These are phyloP conservation scores for Metalampra italica DNA, from an alignment of 2,888 invertebrate genomes.

Conservation along the genomic window DNA sequence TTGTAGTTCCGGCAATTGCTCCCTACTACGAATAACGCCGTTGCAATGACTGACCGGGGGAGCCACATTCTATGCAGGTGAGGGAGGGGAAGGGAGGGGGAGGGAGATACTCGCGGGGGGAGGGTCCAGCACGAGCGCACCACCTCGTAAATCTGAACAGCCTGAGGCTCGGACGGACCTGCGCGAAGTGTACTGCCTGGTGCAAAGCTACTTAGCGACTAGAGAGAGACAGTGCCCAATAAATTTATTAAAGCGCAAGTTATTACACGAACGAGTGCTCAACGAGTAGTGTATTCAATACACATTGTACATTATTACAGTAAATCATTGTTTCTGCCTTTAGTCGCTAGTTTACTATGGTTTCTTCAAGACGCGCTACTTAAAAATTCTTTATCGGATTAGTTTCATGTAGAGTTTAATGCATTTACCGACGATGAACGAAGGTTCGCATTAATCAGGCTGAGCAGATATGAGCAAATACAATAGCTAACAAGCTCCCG, in stretches of 20 bases:
- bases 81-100: constrained; percentile 13
- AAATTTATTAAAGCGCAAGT: constrained; percentile 43
- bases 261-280: constrained; percentile 30
- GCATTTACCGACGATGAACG: no score
- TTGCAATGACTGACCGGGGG: constrained; percentile 50
- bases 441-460: no score
- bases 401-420: no score
- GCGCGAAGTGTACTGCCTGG: constrained; percentile 11
- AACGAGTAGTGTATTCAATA: constrained; percentile 17
- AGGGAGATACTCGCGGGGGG: constrained; percentile 20
- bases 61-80: constrained; percentile 32
- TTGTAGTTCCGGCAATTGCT: constrained; percentile 33
- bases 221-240: constrained; percentile 46
- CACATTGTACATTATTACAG: no score
- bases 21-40: constrained; percentile 48
- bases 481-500: no score
- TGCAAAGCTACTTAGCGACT: constrained; percentile 38
- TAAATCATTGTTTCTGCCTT: constrained; percentile 12
- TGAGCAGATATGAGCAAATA: no score
- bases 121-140: constrained; percentile 51
- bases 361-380: no score
- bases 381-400: no score
- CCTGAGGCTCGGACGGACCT: constrained; percentile 36
- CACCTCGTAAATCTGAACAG: constrained; percentile 60
- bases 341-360: not conserved